A percentile compares a stretch with the other conserved stretches of the same genome.
Conservation (phyloP, 2,797 vertebrate species). For the Salmo trutta region DNA sequence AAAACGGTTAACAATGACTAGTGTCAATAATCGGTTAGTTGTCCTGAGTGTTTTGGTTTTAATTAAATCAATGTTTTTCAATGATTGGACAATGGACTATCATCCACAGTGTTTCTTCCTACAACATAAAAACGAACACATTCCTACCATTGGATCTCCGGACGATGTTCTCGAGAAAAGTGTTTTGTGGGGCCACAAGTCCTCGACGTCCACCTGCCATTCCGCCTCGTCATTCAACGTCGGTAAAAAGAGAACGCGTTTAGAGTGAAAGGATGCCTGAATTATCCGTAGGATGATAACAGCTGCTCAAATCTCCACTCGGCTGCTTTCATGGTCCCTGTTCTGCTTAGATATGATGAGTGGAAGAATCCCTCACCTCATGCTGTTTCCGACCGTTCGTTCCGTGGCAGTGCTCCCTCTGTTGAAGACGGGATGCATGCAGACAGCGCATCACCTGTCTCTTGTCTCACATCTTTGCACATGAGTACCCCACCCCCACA, state of each 20-base stretch:
- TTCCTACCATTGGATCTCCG: conserved; percentile 89
- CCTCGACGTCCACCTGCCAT: conserved; percentile 92
- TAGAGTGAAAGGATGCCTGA: conserved; percentile 9
- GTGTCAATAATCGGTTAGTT: background rate
- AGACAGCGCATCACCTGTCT: conserved; percentile 3
- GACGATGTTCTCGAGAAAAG: conserved; percentile 93
- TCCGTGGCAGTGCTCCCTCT: conserved; percentile 1
- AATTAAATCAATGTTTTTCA: background rate
- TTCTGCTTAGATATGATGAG: conserved; percentile 5
- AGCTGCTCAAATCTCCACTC: conserved; percentile 47
- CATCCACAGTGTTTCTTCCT: background rate
- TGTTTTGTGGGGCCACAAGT: conserved; percentile 93
- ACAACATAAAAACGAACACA: background rate
- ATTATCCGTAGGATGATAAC: conserved; percentile 35
- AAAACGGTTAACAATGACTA: background rate
- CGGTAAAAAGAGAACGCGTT: conserved; percentile 9
- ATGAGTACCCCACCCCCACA: conserved; percentile 1
- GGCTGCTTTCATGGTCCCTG: conserved; percentile 1
- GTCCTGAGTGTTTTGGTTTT: background rate
- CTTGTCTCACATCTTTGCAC: conserved; percentile 1
- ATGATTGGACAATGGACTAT: background rate
- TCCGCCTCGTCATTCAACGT: conserved; percentile 61
- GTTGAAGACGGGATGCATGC: background rate
- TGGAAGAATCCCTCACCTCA: background rate
- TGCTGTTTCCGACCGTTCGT: background rate